These are phyloP conservation scores for Cyclura pinguis DNA, from an alignment of 2,797 vertebrate species.

Conservation along the genomic window DNA sequence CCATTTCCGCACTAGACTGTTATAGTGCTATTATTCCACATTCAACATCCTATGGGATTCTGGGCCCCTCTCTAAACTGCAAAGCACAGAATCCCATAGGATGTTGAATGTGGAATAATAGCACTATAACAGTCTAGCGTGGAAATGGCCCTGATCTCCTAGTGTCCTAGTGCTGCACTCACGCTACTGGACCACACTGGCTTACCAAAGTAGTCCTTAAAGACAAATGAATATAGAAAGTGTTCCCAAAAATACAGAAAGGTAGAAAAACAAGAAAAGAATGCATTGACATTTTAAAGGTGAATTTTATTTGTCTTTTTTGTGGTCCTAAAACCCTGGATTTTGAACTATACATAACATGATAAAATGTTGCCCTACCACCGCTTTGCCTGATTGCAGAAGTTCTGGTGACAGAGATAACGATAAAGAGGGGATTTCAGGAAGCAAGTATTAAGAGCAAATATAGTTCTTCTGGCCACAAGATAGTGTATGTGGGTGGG, in stretches of 20 bases:
- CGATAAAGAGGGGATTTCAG: constrained; percentile 19
- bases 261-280: background rate
- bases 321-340: background rate
- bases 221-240: background rate
- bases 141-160: too few species aligned
- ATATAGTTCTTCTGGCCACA: constrained; percentile 29
- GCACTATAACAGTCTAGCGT: too few species aligned
- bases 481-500: constrained; percentile 18
- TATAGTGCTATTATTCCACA: too few species aligned
- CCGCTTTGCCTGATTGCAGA: background rate
- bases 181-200: too few species aligned
- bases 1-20: too few species aligned
- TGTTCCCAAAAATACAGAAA: background rate
- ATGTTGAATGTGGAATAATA: too few species aligned
- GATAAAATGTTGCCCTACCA: background rate
- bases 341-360: background rate
- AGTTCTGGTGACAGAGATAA: constrained; percentile 2
- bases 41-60: too few species aligned
- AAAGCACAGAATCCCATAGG: too few species aligned
- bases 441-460: constrained; percentile 11
- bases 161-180: too few species aligned
- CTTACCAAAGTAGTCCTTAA: background rate
- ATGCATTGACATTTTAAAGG: background rate
- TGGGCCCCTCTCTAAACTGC: too few species aligned
- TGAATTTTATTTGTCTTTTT: background rate